A percentile compares a stretch with the other conserved stretches of the same genome.
Conservation (phyloP, 2,888 invertebrate species). For the Elmis aenea region DNA sequence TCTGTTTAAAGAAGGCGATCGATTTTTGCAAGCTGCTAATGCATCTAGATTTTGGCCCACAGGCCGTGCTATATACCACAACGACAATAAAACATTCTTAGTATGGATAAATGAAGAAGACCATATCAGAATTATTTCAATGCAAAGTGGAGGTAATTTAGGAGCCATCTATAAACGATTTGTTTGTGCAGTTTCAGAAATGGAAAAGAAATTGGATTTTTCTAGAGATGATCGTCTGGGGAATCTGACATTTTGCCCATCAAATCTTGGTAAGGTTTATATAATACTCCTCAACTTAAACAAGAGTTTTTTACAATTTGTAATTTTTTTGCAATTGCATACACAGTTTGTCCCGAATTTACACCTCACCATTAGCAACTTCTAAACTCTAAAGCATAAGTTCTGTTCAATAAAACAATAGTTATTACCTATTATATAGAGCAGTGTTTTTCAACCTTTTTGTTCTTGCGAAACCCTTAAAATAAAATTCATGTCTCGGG, state of each 20-base stretch:
- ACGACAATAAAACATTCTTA: conserved; percentile 90
- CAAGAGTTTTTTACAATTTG: neutral
- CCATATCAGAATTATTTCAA: conserved; percentile 93
- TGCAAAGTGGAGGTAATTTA: conserved; percentile 92
- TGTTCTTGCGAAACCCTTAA: too few relatives aligned
- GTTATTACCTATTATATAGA: too few relatives aligned
- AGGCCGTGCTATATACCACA: conserved; percentile 91
- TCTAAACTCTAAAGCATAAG: too few relatives aligned
- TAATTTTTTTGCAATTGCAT: neutral
- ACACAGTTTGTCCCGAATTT: conserved; percentile 32
- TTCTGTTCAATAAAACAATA: too few relatives aligned
- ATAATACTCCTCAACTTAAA: too few relatives aligned
- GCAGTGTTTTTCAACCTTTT: too few relatives aligned
- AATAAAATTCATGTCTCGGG: too few relatives aligned
- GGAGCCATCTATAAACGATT: conserved; percentile 63
- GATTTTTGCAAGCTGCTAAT: conserved; percentile 83
- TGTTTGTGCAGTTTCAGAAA: conserved; percentile 49
- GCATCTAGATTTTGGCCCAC: conserved; percentile 94
- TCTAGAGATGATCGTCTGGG: conserved; percentile 58
- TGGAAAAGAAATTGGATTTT: conserved; percentile 53
- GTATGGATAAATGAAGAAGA: conserved; percentile 98
- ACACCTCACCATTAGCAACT: too few relatives aligned
- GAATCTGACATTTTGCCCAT: conserved; percentile 68
- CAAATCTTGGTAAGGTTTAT: conserved; percentile 63
- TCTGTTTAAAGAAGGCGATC: conserved; percentile 93